phyloP scores from a whole-genome alignment of 2,113 vertebrate genomes.

The Eira barbara region DNA sequence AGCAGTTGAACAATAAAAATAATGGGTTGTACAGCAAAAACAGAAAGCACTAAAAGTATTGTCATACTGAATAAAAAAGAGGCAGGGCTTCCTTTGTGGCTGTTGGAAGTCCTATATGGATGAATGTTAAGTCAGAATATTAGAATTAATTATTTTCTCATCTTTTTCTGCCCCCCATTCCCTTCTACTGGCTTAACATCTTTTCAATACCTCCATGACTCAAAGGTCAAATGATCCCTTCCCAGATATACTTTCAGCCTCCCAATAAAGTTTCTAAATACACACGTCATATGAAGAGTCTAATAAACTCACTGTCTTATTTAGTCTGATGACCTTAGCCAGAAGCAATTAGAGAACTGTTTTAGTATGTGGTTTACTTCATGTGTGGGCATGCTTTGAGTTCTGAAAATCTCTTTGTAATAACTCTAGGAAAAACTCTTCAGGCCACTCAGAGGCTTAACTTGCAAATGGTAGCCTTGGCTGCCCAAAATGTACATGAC shows the following conservation, averaged over 20 bases:
- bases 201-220: neutral
- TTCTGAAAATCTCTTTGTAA: neutral
- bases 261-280: neutral
- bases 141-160: neutral
- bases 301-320: neutral
- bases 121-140: neutral
- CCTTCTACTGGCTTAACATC: neutral
- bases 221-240: neutral
- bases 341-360: neutral
- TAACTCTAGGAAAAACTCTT: neutral
- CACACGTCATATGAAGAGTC: neutral
- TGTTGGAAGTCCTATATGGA: neutral
- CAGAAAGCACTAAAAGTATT: neutral
- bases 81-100: neutral
- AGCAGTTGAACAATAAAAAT: neutral
- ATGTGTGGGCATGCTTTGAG: neutral
- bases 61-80: neutral
- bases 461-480: neutral
- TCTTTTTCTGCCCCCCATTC: neutral
- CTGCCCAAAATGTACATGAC: neutral
- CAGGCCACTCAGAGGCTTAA: neutral
- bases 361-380: constrained; percentile 46
- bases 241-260: neutral
- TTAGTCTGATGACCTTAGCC: neutral
- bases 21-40: neutral